Percentiles rank a stretch among this genome's conserved stretches.
Evolutionary conservation across 1,140 invertebrate species (phyloP).

Genomic region (Drosophila trapezifrons): DNA sequence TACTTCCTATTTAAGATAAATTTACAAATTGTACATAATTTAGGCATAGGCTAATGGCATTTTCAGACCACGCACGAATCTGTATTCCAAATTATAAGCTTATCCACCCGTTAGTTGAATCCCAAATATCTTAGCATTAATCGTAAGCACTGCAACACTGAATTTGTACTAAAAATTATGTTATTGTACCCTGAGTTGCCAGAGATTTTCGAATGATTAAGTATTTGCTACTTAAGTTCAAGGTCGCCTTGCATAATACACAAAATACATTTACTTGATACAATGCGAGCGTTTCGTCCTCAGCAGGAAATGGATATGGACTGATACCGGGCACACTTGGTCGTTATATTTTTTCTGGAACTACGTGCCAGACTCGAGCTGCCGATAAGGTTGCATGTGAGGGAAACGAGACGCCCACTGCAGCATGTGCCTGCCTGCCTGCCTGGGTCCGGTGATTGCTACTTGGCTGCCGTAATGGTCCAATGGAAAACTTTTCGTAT

Average conservation of each 20-base stretch:
- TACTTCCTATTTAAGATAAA: conserved; percentile 43
- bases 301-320: conserved; percentile 39
- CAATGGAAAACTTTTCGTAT: conserved; percentile 24
- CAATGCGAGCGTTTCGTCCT: conserved; percentile 16
- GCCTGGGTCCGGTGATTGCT: conserved; percentile 27
- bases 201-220: conserved; percentile 37
- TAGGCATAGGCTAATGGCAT: conserved; percentile 27
- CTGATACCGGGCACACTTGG: conserved; percentile 24
- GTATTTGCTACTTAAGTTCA: conserved; percentile 32
- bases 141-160: conserved; percentile 4
- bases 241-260: conserved; percentile 36
- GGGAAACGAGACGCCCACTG: conserved; percentile 63
- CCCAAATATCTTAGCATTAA: conserved; percentile 12
- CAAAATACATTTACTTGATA: conserved; percentile 36
- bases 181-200: conserved; percentile 16
- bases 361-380: conserved; percentile 16
- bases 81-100: conserved; percentile 6
- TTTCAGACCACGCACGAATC: neutral
- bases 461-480: neutral
- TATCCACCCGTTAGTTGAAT: neutral
- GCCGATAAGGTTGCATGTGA: conserved; percentile 43
- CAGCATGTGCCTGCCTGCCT: conserved; percentile 31
- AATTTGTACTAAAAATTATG: conserved; percentile 10
- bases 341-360: conserved; percentile 12
- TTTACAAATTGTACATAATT: conserved; percentile 62